Conservation (phyloP, 1,140 invertebrate species). For the Ips nitidus region DNA sequence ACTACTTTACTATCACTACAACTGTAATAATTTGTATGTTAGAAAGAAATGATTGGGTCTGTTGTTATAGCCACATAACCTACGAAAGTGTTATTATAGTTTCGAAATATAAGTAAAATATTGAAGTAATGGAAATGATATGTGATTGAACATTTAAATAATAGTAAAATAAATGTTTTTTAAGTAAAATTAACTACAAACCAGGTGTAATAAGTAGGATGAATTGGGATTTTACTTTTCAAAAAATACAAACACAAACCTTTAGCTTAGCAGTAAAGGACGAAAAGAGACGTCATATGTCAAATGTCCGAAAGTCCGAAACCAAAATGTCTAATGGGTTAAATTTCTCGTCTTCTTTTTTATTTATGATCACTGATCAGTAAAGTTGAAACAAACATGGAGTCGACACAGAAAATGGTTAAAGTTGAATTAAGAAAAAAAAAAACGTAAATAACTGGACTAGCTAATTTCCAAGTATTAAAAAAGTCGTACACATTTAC, state of each 20-base stretch:
- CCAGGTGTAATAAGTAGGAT: conserved; percentile 14
- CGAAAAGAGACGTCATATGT: conserved; percentile 13
- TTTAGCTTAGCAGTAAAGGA: conserved; percentile 39
- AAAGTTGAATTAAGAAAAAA: no score
- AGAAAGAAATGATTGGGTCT: neutral
- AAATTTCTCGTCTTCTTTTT: no score
- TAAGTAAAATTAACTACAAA: neutral
- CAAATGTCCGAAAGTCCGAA: neutral
- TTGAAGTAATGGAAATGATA: neutral
- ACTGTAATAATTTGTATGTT: neutral
- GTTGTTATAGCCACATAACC: neutral
- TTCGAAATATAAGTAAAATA: neutral
- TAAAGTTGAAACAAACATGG: no score
- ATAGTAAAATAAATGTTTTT: neutral
- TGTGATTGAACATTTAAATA: neutral
- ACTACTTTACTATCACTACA: neutral
- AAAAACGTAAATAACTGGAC: no score
- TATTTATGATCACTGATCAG: no score
- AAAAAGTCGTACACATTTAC: no score
- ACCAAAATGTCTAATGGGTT: no score
- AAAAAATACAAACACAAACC: conserved; percentile 40
- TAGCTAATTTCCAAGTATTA: no score
- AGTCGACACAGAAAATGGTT: no score
- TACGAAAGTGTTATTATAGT: neutral
- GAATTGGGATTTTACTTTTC: conserved; percentile 37